These are phyloP conservation scores for Chrysogorgia sp. DNA, from an alignment of 92 coral and sea anemone species.

Conservation along the genomic window DNA sequence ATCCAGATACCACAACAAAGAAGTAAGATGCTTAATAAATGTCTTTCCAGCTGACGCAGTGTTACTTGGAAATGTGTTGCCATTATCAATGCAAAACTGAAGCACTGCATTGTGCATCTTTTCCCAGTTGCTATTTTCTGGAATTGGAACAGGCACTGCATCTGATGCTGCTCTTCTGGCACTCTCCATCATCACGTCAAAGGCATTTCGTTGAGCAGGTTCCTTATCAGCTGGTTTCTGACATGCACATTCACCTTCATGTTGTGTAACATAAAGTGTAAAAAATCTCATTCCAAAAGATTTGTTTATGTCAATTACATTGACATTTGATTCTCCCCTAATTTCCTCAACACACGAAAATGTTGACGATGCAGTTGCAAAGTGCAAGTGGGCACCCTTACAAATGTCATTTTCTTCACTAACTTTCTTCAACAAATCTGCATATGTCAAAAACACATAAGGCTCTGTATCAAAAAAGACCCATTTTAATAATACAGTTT, in stretches of 20 bases:
- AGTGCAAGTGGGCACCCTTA: too few species aligned
- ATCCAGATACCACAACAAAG: slow-evolving; percentile 30
- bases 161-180: slow-evolving; percentile 13
- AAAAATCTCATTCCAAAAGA: slow-evolving; percentile 19
- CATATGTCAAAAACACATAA: too few species aligned
- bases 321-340: slow-evolving; percentile 8
- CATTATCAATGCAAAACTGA: slow-evolving; percentile 16
- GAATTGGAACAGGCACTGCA: slow-evolving; percentile 11
- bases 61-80: slow-evolving; percentile 36
- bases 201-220: background rate
- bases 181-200: slow-evolving; percentile 19
- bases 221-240: slow-evolving; percentile 20
- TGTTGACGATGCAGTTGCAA: slow-evolving; percentile 23
- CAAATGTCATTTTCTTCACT: too few species aligned
- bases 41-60: slow-evolving; percentile 9
- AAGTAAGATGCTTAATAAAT: slow-evolving; percentile 15
- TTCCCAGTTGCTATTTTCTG: background rate
- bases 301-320: slow-evolving; percentile 18
- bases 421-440: too few species aligned
- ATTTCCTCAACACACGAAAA: slow-evolving; percentile 17
- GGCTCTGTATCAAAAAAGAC: too few species aligned
- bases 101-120: slow-evolving; percentile 15
- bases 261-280: slow-evolving; percentile 18
- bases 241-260: slow-evolving; percentile 6
- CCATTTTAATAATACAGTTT: too few species aligned